Conservation (phyloP, 2,113 vertebrate species). For the Corythaixoides concolor region DNA sequence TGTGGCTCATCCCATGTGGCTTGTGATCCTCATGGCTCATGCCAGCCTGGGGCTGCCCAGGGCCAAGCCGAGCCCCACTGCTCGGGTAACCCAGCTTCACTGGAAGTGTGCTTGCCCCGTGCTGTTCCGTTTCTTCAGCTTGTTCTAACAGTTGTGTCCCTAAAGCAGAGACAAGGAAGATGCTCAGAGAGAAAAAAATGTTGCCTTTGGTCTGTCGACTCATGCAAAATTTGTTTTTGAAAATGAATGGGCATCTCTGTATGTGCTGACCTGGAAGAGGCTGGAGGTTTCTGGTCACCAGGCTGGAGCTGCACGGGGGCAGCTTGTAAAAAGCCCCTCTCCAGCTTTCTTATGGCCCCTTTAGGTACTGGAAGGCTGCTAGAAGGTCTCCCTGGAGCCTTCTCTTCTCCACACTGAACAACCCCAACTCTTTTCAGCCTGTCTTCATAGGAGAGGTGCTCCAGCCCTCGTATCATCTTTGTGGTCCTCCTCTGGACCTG, state of each 20-base stretch:
- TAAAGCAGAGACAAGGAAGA: neutral
- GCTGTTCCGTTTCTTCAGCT: neutral
- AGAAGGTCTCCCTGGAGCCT: too few relatives aligned
- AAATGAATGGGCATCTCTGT: neutral
- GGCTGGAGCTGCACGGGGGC: neutral
- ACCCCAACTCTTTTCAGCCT: too few relatives aligned
- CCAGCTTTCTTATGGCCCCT: too few relatives aligned
- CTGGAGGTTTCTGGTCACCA: neutral
- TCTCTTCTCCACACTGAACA: too few relatives aligned
- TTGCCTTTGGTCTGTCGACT: neutral
- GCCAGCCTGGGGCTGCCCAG: neutral
- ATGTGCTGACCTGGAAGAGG: neutral
- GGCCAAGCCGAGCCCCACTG: neutral
- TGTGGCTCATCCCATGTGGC: neutral
- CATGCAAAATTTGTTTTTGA: neutral
- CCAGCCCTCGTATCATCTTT: too few relatives aligned
- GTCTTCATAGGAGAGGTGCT: too few relatives aligned
- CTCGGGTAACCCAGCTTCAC: neutral
- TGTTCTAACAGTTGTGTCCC: neutral
- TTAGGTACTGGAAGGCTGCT: too few relatives aligned
- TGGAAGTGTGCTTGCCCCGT: neutral
- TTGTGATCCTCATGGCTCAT: rapidly evolving
- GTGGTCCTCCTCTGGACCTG: too few relatives aligned
- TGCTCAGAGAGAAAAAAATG: neutral
- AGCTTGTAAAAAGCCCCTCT: neutral